Evolutionary conservation across 2,797 vertebrate genomes (phyloP).

Genomic region (Eupleurogrammus muticus): DNA sequence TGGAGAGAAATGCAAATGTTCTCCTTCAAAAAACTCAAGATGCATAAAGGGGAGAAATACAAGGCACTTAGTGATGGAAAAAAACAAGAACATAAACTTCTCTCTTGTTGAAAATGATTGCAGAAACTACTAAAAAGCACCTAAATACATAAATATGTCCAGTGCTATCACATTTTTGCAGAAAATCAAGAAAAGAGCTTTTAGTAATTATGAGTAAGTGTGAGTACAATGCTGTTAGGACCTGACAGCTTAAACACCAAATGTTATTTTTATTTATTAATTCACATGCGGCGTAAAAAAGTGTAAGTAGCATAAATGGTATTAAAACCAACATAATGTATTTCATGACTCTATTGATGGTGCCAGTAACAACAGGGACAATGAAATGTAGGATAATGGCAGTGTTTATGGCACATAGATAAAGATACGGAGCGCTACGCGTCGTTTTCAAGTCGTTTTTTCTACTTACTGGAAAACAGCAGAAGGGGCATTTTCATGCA

Average conservation of each 20-base stretch:
- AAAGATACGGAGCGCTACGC: constrained; percentile 23
- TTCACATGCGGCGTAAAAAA: constrained; percentile 18
- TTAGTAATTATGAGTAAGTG: constrained; percentile 21
- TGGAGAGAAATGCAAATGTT: no score
- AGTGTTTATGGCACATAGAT: constrained; percentile 18
- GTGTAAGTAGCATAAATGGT: constrained; percentile 1
- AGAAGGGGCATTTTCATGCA: constrained; percentile 50
- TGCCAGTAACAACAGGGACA: constrained; percentile 11
- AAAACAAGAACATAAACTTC: no score
- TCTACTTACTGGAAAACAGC: constrained; percentile 39
- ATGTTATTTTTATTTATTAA: constrained; percentile 32
- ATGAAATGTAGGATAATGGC: constrained; percentile 20
- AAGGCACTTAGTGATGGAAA: no score
- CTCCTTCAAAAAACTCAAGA: no score
- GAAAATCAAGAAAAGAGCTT: constrained; percentile 4
- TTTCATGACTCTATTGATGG: not conserved
- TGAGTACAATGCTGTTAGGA: constrained; percentile 9
- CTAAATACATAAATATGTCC: constrained; percentile 24
- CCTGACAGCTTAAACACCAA: constrained; percentile 48
- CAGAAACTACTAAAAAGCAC: no score
- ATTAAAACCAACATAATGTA: constrained; percentile 4
- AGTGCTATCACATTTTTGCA: not conserved
- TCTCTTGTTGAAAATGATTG: no score
- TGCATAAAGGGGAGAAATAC: no score
- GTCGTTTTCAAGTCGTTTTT: constrained; percentile 38